Conservation (phyloP, 2,113 vertebrate genomes). For the Catharus minimus region DNA sequence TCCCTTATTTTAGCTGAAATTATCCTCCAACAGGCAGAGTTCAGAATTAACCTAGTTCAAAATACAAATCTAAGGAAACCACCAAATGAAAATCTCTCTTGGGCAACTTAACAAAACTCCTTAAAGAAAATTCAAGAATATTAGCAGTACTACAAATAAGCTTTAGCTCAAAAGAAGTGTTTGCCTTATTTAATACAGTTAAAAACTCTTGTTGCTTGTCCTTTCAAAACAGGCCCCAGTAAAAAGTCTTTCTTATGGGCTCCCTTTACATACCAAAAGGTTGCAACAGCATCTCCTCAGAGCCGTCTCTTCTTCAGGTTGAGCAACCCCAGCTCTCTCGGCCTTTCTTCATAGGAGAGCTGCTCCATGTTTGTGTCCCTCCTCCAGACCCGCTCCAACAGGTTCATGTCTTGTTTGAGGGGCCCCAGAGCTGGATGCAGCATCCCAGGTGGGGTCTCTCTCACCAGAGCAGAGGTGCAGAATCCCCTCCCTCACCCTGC, state of each 20-base stretch:
- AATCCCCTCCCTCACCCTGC: neutral
- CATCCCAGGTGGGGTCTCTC: neutral
- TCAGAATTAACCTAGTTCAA: neutral
- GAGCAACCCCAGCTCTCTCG: neutral
- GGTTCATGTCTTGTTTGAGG: neutral
- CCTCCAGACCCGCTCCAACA: accelerated
- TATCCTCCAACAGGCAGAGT: neutral
- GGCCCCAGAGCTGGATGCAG: neutral
- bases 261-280: neutral
- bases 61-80: neutral
- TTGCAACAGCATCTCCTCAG: accelerated
- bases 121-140: neutral
- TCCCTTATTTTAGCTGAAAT: neutral
- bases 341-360: neutral
- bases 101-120: neutral
- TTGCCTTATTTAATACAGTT: neutral
- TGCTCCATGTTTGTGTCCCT: neutral
- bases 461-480: neutral
- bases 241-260: neutral
- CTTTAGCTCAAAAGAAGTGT: neutral
- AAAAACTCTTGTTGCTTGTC: neutral
- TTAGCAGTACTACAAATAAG: neutral
- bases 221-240: neutral
- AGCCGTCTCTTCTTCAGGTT: neutral
- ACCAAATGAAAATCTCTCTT: neutral